Evolutionary conservation across 2,113 vertebrate species (phyloP), one percentile per base, ranked within the genome.

Genomic region (Camelus dromedarius): DNA sequence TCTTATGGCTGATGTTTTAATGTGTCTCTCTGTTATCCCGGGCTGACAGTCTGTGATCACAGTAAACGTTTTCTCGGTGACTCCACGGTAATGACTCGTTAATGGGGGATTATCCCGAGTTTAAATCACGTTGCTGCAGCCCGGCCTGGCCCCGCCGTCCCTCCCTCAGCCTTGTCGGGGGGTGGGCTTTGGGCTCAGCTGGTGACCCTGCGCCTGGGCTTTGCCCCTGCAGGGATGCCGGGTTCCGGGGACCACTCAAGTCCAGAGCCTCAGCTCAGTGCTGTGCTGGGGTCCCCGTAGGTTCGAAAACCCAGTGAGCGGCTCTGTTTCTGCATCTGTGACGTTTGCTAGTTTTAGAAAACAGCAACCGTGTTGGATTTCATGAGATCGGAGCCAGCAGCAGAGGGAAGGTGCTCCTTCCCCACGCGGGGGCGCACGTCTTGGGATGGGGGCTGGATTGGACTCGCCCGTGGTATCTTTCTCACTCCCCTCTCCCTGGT

Each of bases 1-100:
- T 97, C 97, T 96, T 24, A 1, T 28, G 98, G 97, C 97, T 97
- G 98, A 97, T 97, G 97, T 79, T 97, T 98, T 98, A 99, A 99
- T 98, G 98, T 95, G 96, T 97, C 96, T 98, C 96, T 98, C 96
- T 0, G 90, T 98, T 98, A 98, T 97, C 96, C 96, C 38, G 88
- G 83, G 94, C 96, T 98, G 98, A 98, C 98, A 98, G 98, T 93
- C 92, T 73, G 64, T 97, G 98, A 98, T 97, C 93, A 85, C 91
- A 52, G 93, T 62, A 52, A 97, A 94, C 0, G 7, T 88, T 98
- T 97, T 98, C 93, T 60, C 10, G 16, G 81, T 86, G 97, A 97
- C 98, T 92, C 56, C 0, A 8, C 0, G 1, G 90, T 97, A 97
- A 98, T 97, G 97, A 97, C 97, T 95, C 62, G 64, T 96, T 98